Conservation (phyloP, 2,888 invertebrate genomes). For the Rhagophthalmus giganteus region DNA sequence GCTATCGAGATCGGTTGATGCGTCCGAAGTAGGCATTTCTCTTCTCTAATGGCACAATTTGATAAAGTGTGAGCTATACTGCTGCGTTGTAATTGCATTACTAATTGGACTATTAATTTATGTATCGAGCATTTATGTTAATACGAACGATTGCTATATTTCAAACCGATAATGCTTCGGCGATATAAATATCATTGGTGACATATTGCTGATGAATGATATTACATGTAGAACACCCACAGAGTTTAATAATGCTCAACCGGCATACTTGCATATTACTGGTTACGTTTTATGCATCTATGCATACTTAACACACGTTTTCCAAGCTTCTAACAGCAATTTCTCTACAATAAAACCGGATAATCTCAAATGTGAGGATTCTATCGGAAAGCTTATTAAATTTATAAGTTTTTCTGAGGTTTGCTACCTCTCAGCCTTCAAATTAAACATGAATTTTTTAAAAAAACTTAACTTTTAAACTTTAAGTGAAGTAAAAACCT, state of each 20-base stretch:
- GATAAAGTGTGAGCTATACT: slow-evolving; percentile 46
- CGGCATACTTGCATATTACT: no score
- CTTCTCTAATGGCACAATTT: slow-evolving; percentile 46
- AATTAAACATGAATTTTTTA: no score
- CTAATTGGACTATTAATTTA: slow-evolving; percentile 52
- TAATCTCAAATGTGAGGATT: no score
- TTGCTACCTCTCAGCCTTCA: no score
- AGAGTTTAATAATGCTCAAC: slow-evolving; percentile 40
- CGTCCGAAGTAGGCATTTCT: slow-evolving; percentile 27
- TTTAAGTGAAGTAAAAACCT: no score
- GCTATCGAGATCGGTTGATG: slow-evolving; percentile 5
- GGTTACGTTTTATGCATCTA: no score
- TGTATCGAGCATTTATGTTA: slow-evolving; percentile 45
- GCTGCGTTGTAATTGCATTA: slow-evolving; percentile 50
- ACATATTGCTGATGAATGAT: slow-evolving; percentile 43
- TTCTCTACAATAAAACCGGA: no score
- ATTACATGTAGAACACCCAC: slow-evolving; percentile 44
- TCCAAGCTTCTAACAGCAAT: no score
- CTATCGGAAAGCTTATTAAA: no score
- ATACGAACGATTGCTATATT: slow-evolving; percentile 48
- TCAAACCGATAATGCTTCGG: slow-evolving; percentile 45
- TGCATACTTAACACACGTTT: no score
- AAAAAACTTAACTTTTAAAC: no score
- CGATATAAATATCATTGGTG: slow-evolving; percentile 38
- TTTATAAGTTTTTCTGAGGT: no score